Conservation (phyloP, 2,797 vertebrate genomes). For the Sphenopsis melanotis region DNA sequence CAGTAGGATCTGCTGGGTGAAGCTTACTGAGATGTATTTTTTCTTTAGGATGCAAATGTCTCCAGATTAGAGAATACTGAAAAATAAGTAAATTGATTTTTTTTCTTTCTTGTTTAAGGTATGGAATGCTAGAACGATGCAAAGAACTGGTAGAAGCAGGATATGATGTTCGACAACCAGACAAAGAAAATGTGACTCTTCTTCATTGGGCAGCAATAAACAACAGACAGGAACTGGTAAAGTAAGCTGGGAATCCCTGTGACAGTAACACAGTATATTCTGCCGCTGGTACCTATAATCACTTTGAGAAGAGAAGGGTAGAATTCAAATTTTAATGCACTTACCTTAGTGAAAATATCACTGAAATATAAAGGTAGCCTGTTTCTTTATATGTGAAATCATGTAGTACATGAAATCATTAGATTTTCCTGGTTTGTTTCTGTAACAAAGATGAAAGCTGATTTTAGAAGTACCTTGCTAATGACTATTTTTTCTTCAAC, state of each 20-base stretch:
- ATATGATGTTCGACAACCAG: slow-evolving; percentile 89
- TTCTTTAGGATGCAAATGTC: background rate
- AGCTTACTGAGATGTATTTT: background rate
- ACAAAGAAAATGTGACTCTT: slow-evolving; percentile 93
- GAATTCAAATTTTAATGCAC: background rate
- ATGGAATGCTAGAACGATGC: slow-evolving; percentile 89
- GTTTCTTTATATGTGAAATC: background rate
- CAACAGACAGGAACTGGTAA: slow-evolving; percentile 90
- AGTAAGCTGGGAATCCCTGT: slow-evolving; percentile 76
- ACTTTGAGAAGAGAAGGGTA: background rate
- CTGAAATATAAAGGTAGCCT: background rate
- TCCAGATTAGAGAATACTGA: background rate
- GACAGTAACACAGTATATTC: background rate
- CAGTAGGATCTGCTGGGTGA: background rate
- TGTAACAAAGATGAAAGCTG: background rate
- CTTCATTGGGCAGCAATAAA: slow-evolving; percentile 99
- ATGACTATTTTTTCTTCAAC: background rate
- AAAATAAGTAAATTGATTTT: background rate
- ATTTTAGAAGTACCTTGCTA: background rate
- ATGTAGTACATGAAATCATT: background rate
- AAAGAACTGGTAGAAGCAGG: slow-evolving; percentile 94
- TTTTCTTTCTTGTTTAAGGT: slow-evolving; percentile 73
- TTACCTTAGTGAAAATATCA: background rate
- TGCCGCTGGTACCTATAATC: background rate
- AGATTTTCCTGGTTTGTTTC: background rate